phyloP scores from a whole-genome alignment of 2,113 vertebrate species.

The Chaenogobius annularis region DNA sequence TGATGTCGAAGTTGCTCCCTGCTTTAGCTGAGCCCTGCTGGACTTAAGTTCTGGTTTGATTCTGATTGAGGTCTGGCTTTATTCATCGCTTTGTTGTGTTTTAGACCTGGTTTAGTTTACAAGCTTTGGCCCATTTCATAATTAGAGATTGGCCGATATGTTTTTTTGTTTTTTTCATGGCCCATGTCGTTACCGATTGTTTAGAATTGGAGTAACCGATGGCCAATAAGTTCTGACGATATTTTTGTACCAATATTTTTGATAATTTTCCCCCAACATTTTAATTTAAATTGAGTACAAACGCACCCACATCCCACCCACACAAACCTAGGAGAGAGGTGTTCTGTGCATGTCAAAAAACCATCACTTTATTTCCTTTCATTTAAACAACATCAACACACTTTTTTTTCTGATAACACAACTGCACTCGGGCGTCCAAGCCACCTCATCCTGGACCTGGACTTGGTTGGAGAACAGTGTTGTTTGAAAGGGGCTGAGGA shows the following conservation, averaged over 20 bases:
- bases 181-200: too few species aligned
- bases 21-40: not conserved
- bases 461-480: slow-evolving; percentile 56
- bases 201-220: too few species aligned
- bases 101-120: not conserved
- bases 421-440: slow-evolving; percentile 15
- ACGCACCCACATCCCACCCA: too few species aligned
- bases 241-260: too few species aligned
- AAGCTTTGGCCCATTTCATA: not conserved
- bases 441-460: slow-evolving; percentile 59
- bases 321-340: too few species aligned
- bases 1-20: not conserved
- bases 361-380: not conserved
- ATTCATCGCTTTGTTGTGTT: not conserved
- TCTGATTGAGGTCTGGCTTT: too few species aligned
- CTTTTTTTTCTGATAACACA: not conserved
- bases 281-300: too few species aligned
- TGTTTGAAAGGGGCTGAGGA: slow-evolving; percentile 75
- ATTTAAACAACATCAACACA: not conserved
- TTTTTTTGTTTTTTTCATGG: too few species aligned
- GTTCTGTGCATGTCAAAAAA: not conserved
- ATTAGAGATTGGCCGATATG: too few species aligned
- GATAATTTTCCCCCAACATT: too few species aligned
- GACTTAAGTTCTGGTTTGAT: too few species aligned
- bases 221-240: too few species aligned